Evolutionary conservation across 53 echinoderm and acorn worm species (phyloP).

Genomic region (Temnopleurus reevesii): DNA sequence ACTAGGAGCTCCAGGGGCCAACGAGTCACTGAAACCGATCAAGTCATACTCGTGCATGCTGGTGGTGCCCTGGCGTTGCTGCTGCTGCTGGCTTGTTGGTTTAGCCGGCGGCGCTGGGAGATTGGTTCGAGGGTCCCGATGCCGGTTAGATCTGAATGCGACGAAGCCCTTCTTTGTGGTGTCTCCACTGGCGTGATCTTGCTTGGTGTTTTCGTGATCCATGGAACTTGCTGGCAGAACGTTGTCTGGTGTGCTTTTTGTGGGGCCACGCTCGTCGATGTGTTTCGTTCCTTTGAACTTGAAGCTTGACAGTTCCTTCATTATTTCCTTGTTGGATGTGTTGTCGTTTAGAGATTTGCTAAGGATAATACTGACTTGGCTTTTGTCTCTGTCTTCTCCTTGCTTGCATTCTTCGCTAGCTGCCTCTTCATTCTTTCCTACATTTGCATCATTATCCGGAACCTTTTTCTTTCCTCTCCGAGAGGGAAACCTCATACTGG

Average conservation of each 20-base stretch:
- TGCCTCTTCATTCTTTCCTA: constrained; percentile 3
- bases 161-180: neutral
- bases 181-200: neutral
- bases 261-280: neutral
- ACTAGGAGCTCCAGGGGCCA: neutral
- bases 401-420: neutral
- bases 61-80: neutral
- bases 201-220: neutral
- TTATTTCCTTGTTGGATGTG: constrained; percentile 25
- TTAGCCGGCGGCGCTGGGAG: neutral
- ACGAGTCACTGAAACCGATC: neutral
- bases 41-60: constrained; percentile 25
- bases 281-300: neutral
- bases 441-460: neutral
- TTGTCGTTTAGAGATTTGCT: neutral
- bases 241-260: neutral
- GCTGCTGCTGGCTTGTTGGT: neutral
- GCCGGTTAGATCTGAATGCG: neutral
- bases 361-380: neutral
- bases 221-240: neutral
- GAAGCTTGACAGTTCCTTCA: constrained; percentile 32
- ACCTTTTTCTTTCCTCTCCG: neutral
- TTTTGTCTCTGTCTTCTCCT: neutral
- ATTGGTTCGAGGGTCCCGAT: neutral
- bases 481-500: constrained; percentile 18